Base-by-base conservation (phyloP, 2,797 vertebrate genomes). In the Sparus aurata region DNA sequence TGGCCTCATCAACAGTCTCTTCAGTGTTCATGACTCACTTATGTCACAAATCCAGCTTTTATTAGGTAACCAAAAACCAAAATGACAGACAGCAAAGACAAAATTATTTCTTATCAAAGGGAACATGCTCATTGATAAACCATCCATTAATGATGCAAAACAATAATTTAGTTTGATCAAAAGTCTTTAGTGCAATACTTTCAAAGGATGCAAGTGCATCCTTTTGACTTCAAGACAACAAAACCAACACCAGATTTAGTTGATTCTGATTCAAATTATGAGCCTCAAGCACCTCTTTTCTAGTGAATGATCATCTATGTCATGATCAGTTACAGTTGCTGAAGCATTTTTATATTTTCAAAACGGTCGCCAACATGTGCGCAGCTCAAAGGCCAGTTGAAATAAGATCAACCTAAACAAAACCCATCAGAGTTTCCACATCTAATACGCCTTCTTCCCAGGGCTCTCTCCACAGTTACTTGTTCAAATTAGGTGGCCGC, bases 361-460 rank as follows among this genome's bases (percentile, higher is more conserved):
- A 13, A 22, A 47, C 12, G 45, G 60, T 64, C 17, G 18, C 50
- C 47, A 10, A 69, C 62, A 62, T n/a, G 22, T 65, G 12, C 59
- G 45, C 13, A 46, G 46, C 38, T 75, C 38, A 62, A 34, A 58
- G 79, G 43, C 22, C 43, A n/a, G 43, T 63, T 61, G 13, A 59
- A 59, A 76, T 57, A n/a, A 69, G 41, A 34, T 58, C 34, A 67
- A 68, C 12, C 61, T n/a, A 68, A 85, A 75, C 58, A 76, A 71
- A 77, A 57, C 61, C 47, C 62, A 75, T 77, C 76, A 49, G 57
- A 84, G 25, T 88, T 83, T 71, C 82, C 86, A 85, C 54, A 43
- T 30, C 25, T 22, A 22, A 58, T 23, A 17, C 1, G 30, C 57
- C 17, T 1, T 16, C 47, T 75, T 82, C 85, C 72, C 82, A 74